Conservation (phyloP, 2,113 vertebrate species). For the Ciconia boyciana region DNA sequence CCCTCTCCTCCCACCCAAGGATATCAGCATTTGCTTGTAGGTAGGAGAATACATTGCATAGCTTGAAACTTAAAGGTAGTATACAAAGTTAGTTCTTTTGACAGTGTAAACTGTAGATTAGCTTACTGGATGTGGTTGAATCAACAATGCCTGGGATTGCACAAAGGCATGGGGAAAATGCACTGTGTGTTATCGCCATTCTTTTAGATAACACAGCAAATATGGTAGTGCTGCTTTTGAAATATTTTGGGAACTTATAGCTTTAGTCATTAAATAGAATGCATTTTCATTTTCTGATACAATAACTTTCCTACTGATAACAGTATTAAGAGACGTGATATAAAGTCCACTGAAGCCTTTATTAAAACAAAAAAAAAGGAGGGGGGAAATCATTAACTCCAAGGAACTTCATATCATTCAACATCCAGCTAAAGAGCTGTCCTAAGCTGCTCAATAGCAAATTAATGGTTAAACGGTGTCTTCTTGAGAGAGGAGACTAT, state of each 20-base stretch:
- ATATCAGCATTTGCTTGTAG: not conserved
- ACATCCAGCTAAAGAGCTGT: not conserved
- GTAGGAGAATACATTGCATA: not conserved
- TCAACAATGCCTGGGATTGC: not conserved
- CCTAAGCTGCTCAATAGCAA: not conserved
- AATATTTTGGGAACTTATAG: not conserved
- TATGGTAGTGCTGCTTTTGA: not conserved
- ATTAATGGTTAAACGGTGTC: not conserved
- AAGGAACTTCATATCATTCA: not conserved
- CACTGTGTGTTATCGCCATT: rapidly evolving
- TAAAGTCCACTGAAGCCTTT: not conserved
- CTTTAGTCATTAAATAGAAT: not conserved
- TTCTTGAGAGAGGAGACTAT: not conserved
- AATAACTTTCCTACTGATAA: not conserved
- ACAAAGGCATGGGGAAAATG: not conserved
- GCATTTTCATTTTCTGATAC: not conserved
- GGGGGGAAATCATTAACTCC: not conserved
- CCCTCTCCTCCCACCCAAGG: not conserved
- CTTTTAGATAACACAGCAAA: not conserved
- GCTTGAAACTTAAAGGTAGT: not conserved
- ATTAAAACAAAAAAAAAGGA: not conserved
- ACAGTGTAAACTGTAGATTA: not conserved
- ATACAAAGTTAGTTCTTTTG: not conserved
- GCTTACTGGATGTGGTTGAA: not conserved
- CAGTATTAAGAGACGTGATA: not conserved